phyloP scores from a whole-genome alignment of 2,797 vertebrate species.

The Hippoglossus hippoglossus region DNA sequence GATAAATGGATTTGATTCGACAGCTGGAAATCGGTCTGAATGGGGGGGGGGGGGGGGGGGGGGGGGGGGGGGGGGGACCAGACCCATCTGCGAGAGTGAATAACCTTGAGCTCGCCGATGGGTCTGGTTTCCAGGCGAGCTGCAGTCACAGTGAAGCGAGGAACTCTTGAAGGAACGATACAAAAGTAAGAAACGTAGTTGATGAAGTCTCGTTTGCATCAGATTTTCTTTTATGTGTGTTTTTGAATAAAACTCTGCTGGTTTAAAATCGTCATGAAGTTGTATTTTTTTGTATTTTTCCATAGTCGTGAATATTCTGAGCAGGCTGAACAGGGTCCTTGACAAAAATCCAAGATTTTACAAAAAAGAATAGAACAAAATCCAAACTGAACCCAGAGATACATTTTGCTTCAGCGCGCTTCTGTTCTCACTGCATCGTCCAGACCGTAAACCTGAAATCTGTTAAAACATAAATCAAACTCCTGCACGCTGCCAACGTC shows the following conservation, averaged over 20 bases:
- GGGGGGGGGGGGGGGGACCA: neutral
- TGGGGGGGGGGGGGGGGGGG: neutral
- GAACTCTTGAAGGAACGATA: conserved; percentile 63
- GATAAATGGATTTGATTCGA: neutral
- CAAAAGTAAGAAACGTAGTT: conserved; percentile 64
- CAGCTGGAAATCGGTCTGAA: neutral
- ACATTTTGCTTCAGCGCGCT: conserved; percentile 19
- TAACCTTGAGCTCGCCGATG: neutral
- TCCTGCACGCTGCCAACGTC: conserved; percentile 12
- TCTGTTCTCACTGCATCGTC: neutral
- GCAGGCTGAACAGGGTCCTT: conserved; percentile 61
- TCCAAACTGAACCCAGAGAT: conserved; percentile 42
- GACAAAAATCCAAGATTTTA: conserved; percentile 46
- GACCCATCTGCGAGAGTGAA: neutral
- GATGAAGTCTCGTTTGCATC: conserved; percentile 51
- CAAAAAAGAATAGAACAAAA: conserved; percentile 35
- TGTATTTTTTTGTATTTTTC: conserved; percentile 20
- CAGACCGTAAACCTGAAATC: conserved; percentile 16
- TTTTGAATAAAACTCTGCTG: conserved; percentile 61
- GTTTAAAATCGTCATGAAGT: conserved; percentile 50
- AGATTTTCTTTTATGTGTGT: conserved; percentile 18
- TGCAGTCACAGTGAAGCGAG: conserved; percentile 78
- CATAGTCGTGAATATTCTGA: conserved; percentile 47
- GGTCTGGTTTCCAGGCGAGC: neutral
- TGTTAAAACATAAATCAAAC: conserved; percentile 34